Conservation (phyloP, 2,888 invertebrate species). For the Carterocephalus palaemon region DNA sequence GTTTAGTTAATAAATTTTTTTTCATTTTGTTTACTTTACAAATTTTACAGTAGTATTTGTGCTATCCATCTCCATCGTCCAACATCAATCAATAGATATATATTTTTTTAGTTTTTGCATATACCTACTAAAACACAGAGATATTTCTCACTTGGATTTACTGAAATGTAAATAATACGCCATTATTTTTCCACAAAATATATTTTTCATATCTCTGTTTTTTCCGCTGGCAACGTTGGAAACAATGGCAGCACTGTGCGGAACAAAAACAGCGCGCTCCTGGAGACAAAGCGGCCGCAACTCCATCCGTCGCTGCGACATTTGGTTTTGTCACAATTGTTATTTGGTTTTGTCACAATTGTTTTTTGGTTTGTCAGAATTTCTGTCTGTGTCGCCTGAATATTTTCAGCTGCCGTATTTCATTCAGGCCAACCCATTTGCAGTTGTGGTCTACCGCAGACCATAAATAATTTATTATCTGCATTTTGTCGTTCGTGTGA, state of each 20-base stretch:
- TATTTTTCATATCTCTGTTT: neutral
- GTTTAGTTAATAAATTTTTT: too few species aligned
- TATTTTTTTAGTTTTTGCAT: too few species aligned
- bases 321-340: constrained; percentile 18
- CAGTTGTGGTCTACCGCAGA: constrained; percentile 2
- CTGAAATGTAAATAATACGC: neutral
- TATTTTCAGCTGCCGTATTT: constrained; percentile 5
- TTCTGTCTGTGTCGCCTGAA: neutral
- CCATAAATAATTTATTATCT: too few species aligned
- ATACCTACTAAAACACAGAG: too few species aligned
- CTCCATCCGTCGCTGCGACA: constrained; percentile 8
- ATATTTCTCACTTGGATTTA: too few species aligned
- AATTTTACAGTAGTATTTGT: too few species aligned
- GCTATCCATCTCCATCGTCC: too few species aligned
- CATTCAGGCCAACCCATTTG: constrained; percentile 8
- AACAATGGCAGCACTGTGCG: constrained; percentile 2
- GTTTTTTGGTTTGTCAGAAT: too few species aligned
- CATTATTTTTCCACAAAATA: constrained; percentile 1
- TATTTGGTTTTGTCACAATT: too few species aligned
- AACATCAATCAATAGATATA: too few species aligned
- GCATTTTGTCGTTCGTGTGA: too few species aligned
- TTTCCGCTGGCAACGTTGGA: neutral
- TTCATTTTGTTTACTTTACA: too few species aligned
- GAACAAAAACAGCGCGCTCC: constrained; percentile 3
- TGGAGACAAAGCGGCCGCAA: constrained; percentile 14